Evolutionary conservation across 2,888 invertebrate genomes (phyloP).

Genomic region (Volucella inflata): DNA sequence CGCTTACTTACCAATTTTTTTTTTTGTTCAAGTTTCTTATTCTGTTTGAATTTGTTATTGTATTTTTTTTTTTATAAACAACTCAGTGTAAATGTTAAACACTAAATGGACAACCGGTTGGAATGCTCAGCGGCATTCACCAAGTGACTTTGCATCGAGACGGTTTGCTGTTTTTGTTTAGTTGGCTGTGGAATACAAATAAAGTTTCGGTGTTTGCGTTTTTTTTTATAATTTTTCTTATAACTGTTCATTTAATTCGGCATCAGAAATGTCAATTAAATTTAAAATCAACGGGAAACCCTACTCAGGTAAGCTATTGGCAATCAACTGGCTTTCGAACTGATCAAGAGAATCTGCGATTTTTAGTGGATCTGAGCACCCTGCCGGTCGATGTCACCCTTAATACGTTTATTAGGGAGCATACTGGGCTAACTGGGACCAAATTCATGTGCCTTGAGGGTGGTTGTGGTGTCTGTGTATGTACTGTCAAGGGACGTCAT

Average conservation of each 20-base stretch:
- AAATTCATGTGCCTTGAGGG: conserved; percentile 89
- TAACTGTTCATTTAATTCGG: conserved; percentile 53
- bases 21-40: too few species aligned
- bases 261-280: conserved; percentile 73
- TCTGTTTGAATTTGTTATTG: too few species aligned
- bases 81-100: background rate
- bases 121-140: conserved; percentile 55
- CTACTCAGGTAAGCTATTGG: conserved; percentile 49
- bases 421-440: conserved; percentile 86
- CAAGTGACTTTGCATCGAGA: conserved; percentile 33
- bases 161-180: conserved; percentile 42
- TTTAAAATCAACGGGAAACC: conserved; percentile 55
- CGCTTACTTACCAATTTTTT: too few species aligned
- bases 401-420: conserved; percentile 86
- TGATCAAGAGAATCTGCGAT: background rate
- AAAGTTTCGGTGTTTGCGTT: background rate
- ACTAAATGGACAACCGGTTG: conserved; percentile 48
- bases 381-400: conserved; percentile 84
- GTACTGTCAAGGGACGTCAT: conserved; percentile 82
- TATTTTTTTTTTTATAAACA: background rate
- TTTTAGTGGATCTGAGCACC: conserved; percentile 80
- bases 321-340: background rate
- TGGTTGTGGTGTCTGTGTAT: conserved; percentile 87
- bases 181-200: background rate
- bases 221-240: conserved; percentile 4